These are phyloP conservation scores for Hippopotamyrus pictus DNA, from an alignment of 2,797 vertebrate species.

Conservation along the genomic window DNA sequence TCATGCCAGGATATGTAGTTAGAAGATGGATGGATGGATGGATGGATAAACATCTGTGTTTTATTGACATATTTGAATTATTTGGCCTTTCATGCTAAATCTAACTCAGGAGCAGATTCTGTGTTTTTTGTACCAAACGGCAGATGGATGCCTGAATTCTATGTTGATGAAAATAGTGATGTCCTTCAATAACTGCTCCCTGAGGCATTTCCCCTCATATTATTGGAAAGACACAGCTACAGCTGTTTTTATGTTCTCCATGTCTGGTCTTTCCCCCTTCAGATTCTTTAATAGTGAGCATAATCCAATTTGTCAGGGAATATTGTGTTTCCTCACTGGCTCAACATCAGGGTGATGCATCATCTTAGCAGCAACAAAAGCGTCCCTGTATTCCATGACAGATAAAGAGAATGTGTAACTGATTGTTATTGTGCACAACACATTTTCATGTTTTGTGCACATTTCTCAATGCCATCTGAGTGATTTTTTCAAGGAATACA, in stretches of 20 bases:
- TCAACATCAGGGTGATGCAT: background rate
- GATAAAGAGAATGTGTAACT: background rate
- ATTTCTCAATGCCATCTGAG: background rate
- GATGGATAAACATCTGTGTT: background rate
- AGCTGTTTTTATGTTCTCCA: constrained; percentile 9
- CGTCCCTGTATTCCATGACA: background rate
- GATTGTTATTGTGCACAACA: background rate
- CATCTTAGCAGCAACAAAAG: background rate
- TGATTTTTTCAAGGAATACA: background rate
- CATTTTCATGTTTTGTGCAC: background rate
- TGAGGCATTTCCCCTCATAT: background rate
- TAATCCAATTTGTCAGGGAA: constrained; percentile 10
- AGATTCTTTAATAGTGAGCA: background rate
- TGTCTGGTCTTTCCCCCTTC: constrained; percentile 11
- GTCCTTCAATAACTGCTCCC: constrained; percentile 13
- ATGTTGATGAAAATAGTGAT: constrained; percentile 21
- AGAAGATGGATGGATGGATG: background rate
- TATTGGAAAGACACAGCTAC: background rate
- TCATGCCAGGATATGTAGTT: background rate
- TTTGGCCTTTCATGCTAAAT: background rate
- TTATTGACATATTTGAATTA: background rate
- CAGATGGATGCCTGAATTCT: constrained; percentile 13
- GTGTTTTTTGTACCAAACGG: background rate
- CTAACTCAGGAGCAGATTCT: background rate
- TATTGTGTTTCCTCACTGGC: background rate